These are phyloP conservation scores for Nannospalax galili DNA, from an alignment of 2,113 vertebrate genomes.

Conservation along the genomic window DNA sequence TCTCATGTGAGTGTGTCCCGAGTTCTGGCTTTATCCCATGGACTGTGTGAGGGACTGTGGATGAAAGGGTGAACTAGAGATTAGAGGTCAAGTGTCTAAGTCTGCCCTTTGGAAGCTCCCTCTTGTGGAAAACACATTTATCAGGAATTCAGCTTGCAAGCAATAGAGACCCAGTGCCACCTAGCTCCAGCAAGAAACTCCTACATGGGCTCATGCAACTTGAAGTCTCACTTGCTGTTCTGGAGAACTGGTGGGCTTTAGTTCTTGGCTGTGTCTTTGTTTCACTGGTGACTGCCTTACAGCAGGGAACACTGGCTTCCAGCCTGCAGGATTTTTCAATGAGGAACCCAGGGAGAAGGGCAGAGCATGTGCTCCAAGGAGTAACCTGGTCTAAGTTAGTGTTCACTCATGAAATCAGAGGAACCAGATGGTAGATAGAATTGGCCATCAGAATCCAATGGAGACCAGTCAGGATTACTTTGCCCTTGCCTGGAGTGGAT, in stretches of 20 bases:
- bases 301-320: not conserved
- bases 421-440: too few species aligned
- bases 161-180: not conserved
- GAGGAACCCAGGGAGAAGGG: not conserved
- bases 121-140: not conserved
- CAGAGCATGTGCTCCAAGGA: not conserved
- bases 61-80: not conserved
- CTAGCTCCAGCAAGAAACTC: not conserved
- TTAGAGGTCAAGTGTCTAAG: not conserved
- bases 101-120: not conserved
- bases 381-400: too few species aligned
- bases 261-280: not conserved
- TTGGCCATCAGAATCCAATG: too few species aligned
- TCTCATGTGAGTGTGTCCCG: not conserved
- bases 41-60: not conserved
- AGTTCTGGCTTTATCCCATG: not conserved
- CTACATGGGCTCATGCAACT: not conserved
- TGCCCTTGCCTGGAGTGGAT: too few species aligned
- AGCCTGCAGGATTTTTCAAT: not conserved
- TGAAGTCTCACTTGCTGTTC: not conserved
- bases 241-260: not conserved
- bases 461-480: too few species aligned
- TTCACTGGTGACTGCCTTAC: not conserved
- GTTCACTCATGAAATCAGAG: too few species aligned
- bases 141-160: not conserved